phyloP scores from a whole-genome alignment of 2,888 invertebrate species.

The Apeira syringaria region DNA sequence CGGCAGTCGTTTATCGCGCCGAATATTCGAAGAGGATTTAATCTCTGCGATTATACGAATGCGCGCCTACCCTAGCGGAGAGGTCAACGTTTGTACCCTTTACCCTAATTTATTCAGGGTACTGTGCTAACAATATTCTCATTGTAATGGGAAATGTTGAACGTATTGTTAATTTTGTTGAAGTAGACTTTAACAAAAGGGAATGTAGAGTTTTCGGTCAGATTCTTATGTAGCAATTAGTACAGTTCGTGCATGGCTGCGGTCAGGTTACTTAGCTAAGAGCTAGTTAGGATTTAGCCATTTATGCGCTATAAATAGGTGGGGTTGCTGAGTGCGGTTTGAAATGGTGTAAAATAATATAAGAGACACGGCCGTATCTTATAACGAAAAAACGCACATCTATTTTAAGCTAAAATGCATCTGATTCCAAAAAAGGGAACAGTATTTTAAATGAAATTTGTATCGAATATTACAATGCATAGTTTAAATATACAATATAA shows the following conservation, averaged over 20 bases:
- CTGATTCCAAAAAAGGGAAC: no score
- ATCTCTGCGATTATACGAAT: conserved; percentile 48
- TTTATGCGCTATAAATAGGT: no score
- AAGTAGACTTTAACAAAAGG: conserved; percentile 16
- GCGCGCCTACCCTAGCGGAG: conserved; percentile 29
- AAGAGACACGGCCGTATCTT: no score
- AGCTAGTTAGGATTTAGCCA: neutral
- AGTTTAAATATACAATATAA: no score
- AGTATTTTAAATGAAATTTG: no score
- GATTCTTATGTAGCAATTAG: conserved; percentile 12
- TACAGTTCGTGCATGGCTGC: neutral
- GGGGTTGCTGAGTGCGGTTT: no score
- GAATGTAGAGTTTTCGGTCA: conserved; percentile 3
- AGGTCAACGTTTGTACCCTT: conserved; percentile 28
- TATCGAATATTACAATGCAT: no score
- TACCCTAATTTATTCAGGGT: conserved; percentile 33
- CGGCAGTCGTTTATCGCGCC: conserved; percentile 37
- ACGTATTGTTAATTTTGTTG: conserved; percentile 25
- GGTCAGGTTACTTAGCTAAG: neutral
- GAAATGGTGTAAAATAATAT: no score
- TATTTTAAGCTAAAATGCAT: no score
- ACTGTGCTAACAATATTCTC: conserved; percentile 31
- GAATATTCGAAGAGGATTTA: conserved; percentile 49
- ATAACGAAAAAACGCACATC: no score
- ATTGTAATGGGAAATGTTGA: conserved; percentile 24